These are phyloP conservation scores for Pinctada fucata DNA, from an alignment of 2,888 invertebrate species.

Conservation along the genomic window DNA sequence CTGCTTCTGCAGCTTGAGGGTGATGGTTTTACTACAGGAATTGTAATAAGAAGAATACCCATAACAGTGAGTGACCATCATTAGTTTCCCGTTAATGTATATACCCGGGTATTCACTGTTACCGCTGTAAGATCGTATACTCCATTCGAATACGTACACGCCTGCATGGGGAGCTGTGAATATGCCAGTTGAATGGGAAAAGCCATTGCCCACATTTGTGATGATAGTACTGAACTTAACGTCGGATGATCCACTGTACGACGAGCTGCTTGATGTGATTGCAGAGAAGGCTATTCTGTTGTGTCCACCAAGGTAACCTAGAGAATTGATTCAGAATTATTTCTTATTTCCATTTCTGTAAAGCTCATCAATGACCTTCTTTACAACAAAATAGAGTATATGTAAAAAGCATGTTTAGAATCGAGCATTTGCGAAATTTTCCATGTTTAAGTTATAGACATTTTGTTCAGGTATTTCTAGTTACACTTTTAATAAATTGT, in stretches of 20 bases:
- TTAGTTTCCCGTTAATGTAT: not conserved
- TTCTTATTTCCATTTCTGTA: no score
- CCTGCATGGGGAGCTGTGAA: not conserved
- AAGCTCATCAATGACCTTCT: no score
- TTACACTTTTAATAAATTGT: no score
- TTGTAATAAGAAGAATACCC: not conserved
- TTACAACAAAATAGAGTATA: no score
- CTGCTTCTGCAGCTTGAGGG: not conserved
- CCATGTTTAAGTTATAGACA: no score
- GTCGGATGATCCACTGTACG: not conserved
- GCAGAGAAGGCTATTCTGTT: not conserved
- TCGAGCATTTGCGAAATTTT: no score
- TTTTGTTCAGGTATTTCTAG: no score
- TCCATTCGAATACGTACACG: not conserved
- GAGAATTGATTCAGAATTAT: no score
- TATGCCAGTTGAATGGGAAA: not conserved
- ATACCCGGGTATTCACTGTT: not conserved
- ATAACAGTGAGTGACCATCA: not conserved
- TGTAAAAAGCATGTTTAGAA: no score
- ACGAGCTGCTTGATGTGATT: not conserved
- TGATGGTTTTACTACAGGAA: not conserved
- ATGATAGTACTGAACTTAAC: not conserved
- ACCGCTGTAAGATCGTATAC: not conserved
- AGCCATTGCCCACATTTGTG: not conserved
- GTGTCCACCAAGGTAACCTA: not conserved